phyloP scores from a whole-genome alignment of 2,113 vertebrate genomes.

The Anhinga anhinga region DNA sequence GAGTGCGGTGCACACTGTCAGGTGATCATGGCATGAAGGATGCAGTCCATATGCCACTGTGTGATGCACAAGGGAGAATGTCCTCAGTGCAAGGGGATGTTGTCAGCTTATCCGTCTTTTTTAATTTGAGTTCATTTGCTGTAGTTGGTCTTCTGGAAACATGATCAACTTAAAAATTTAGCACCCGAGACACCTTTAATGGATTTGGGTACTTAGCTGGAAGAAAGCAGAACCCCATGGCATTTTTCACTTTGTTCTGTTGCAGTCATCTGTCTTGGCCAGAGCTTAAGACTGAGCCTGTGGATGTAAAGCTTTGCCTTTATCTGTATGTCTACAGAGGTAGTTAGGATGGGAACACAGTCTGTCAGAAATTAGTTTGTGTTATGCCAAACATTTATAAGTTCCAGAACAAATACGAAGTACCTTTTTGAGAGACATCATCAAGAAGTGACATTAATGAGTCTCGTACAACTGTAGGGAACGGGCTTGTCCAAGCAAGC shows the following conservation, averaged over 20 bases:
- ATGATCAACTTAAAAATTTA: not conserved
- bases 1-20: not conserved
- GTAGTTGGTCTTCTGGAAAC: not conserved
- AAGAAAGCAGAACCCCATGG: not conserved
- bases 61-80: not conserved
- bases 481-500: not conserved
- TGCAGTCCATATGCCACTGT: not conserved
- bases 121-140: not conserved
- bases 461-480: not conserved
- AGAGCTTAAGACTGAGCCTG: not conserved
- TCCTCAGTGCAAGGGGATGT: not conserved
- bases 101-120: not conserved
- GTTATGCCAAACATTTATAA: not conserved
- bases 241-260: not conserved
- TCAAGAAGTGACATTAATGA: not conserved
- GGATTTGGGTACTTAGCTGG: not conserved
- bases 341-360: not conserved
- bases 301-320: not conserved
- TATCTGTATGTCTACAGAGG: not conserved
- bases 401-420: not conserved
- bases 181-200: not conserved
- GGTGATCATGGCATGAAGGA: not conserved
- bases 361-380: not conserved
- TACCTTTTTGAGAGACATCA: not conserved
- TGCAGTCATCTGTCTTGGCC: not conserved